Evolutionary conservation across 2,888 invertebrate genomes (phyloP), one percentile per base, ranked within the genome.

Genomic region (Gymnocheta viridis): DNA sequence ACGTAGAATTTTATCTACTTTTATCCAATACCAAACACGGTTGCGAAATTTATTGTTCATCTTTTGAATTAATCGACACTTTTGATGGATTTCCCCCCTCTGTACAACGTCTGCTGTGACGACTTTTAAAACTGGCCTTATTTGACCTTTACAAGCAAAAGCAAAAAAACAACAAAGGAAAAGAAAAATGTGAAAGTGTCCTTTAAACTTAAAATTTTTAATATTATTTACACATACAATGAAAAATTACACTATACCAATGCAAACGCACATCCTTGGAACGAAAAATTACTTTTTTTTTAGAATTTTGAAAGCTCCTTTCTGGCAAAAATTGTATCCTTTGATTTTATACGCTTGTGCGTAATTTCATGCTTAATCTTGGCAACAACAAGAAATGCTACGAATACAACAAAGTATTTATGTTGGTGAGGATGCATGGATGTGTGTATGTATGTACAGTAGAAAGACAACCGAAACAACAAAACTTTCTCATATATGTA

Each of bases 271-370:
- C 5, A 64, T 2, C 3, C 24, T 32, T 60, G n/a, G 0, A 56
- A 66, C 19, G 60, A 62, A 29, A 64, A 76, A 69, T 64, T 54
- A 19, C 35, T 47, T 27, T 72, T 41, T 62, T 44, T 38, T 64
- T 12, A 19, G 1, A 56, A 58, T 22, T 32, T 38, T 0, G 41
- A 32, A 72, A 2, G 56, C 49, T 58, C 77, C 78, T 72, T 77
- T 35, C 35, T 35, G 24, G 22, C 10, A 47, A 35, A 74, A 76
- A 17, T 67, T n/a, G 32, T 60, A 80, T 83, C 77, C 70, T 82
- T 78, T 85, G 76, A 79, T 80, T 73, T 80, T 86, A 85, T 85
- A 87, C 86, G 87, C 87, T 87, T 87, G 85, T 88, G 54, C 76
- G 54, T 44, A 35, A 54, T 62, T 70, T 62, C 14, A 47, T 49